Conservation (phyloP, 1,140 invertebrate genomes). For the Melitaea cinxia region DNA sequence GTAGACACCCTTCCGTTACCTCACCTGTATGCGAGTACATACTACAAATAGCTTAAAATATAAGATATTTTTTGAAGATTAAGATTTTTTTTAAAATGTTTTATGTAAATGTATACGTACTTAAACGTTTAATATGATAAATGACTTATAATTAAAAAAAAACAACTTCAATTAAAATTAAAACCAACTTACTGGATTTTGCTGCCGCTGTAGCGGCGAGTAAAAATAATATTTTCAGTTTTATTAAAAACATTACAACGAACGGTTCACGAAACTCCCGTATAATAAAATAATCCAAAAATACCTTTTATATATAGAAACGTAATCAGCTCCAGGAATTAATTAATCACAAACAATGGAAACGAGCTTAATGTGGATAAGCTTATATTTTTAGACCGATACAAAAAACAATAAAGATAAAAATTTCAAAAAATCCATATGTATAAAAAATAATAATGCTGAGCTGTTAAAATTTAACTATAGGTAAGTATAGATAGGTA, state of each 20-base stretch:
- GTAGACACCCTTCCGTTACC: too few species aligned
- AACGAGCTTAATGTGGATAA: conserved; percentile 5
- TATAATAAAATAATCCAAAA: conserved; percentile 7
- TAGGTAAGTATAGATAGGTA: too few species aligned
- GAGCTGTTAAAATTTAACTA: too few species aligned
- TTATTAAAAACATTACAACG: conserved; percentile 14
- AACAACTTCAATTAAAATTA: not conserved
- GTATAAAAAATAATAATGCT: too few species aligned
- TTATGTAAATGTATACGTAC: too few species aligned
- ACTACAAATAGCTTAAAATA: too few species aligned
- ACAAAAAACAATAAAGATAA: too few species aligned
- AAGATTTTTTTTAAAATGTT: too few species aligned
- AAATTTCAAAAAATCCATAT: too few species aligned
- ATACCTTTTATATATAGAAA: conserved; percentile 13
- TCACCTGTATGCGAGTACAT: too few species aligned
- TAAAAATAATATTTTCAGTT: conserved; percentile 26
- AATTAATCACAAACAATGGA: conserved; percentile 17
- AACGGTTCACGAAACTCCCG: not conserved
- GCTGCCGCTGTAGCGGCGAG: conserved; percentile 9
- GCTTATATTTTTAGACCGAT: not conserved
- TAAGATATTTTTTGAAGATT: too few species aligned
- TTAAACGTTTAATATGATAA: not conserved
- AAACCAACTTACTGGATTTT: conserved; percentile 32
- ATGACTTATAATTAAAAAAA: not conserved
- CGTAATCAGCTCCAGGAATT: conserved; percentile 4